Percentiles rank a stretch among this genome's conserved stretches.
phyloP scores from a whole-genome alignment of 2,797 vertebrate species.

The Remorina albescens region DNA sequence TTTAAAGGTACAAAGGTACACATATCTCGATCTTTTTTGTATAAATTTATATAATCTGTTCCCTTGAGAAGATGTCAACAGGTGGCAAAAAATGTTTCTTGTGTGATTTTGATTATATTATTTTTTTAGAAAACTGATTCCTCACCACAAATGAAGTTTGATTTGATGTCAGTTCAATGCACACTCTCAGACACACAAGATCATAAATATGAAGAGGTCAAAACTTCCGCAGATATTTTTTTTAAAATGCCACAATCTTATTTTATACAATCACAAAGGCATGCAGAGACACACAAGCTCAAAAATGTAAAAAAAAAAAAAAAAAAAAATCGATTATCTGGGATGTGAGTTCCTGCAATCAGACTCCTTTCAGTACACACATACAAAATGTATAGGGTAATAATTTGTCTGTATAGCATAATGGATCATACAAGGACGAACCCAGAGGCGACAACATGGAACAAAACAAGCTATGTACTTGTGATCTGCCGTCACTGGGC shows the following conservation, averaged over 20 bases:
- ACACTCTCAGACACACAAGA: too few species aligned
- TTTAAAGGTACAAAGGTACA: slow-evolving; percentile 95
- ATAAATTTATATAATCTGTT: not conserved
- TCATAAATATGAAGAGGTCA: too few species aligned
- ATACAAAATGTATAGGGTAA: not conserved
- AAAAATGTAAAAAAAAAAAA: not conserved
- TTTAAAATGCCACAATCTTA: not conserved
- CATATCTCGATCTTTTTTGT: not conserved
- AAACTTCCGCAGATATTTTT: too few species aligned
- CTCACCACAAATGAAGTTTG: not conserved
- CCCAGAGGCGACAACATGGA: not conserved
- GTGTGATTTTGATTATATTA: not conserved
- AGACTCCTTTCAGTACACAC: not conserved
- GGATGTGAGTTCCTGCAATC: too few species aligned
- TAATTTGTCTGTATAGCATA: not conserved
- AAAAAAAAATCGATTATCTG: too few species aligned
- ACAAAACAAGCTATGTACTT: not conserved
- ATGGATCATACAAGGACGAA: not conserved
- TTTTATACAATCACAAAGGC: not conserved
- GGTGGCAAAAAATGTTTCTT: not conserved
- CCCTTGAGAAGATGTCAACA: not conserved
- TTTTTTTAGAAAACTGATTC: not conserved
- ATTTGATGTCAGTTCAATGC: too few species aligned
- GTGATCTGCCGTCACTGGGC: not conserved
- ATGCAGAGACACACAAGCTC: not conserved